These are phyloP conservation scores for Callipepla squamata DNA, from an alignment of 2,113 vertebrate species.

Conservation along the genomic window DNA sequence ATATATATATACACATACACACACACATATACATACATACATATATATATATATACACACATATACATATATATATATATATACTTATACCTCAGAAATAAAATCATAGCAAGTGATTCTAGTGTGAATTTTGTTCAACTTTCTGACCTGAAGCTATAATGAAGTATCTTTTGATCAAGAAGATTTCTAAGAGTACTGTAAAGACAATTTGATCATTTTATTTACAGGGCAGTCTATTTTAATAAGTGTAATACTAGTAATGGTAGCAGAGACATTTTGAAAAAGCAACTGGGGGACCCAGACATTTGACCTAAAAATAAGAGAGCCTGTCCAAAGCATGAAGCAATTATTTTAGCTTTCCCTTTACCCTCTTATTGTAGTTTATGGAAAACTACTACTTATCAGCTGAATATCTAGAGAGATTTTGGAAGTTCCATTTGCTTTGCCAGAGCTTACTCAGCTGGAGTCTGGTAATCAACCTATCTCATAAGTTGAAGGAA, in stretches of 20 bases:
- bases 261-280: not conserved
- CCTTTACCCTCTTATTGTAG: not conserved
- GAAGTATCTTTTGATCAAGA: not conserved
- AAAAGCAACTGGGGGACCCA: not conserved
- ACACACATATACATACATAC: not conserved
- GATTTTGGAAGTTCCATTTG: not conserved
- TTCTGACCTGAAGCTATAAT: not conserved
- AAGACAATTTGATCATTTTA: not conserved
- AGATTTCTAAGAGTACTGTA: not conserved
- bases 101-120: not conserved
- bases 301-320: not conserved
- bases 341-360: not conserved
- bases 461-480: not conserved
- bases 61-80: not conserved
- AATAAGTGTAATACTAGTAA: not conserved
- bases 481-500: not conserved
- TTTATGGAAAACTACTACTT: not conserved
- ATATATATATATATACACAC: not conserved
- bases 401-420: not conserved
- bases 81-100: conserved; percentile 13
- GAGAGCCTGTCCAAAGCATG: not conserved
- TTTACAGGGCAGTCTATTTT: not conserved
- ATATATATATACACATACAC: too few species aligned
- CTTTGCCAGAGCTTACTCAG: not conserved
- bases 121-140: not conserved